These are phyloP conservation scores for Oryzias curvinotus DNA, from an alignment of 2,113 vertebrate genomes.

Conservation along the genomic window DNA sequence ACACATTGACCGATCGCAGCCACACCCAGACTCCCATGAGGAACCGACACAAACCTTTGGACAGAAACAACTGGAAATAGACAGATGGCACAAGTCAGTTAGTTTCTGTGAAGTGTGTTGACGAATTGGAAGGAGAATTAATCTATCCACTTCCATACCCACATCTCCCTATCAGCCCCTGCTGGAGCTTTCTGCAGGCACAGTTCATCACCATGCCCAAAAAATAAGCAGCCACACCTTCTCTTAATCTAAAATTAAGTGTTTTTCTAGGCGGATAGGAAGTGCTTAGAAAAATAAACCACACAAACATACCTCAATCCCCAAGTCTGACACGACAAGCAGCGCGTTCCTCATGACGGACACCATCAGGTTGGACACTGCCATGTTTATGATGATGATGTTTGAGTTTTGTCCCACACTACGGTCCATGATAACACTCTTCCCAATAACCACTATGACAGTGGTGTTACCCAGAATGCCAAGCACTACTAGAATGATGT, in stretches of 20 bases:
- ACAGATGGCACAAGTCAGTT: no score
- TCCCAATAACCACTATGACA: slow-evolving; percentile 71
- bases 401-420: slow-evolving; percentile 68
- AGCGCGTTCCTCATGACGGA: slow-evolving; percentile 72
- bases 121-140: no score
- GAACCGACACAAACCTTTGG: slow-evolving; percentile 71
- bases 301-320: slow-evolving; percentile 63
- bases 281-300: no score
- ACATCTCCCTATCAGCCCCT: no score
- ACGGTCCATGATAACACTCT: slow-evolving; percentile 54
- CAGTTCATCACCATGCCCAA: not conserved
- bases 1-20: slow-evolving; percentile 78
- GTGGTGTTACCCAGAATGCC: slow-evolving; percentile 73
- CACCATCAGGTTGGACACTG: slow-evolving; percentile 76
- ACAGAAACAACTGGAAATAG: slow-evolving; percentile 63
- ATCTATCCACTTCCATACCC: no score
- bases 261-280: no score
- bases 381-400: slow-evolving; percentile 80
- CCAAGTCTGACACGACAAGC: slow-evolving; percentile 72
- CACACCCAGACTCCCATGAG: slow-evolving; percentile 83
- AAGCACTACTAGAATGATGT: slow-evolving; percentile 70
- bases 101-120: no score
- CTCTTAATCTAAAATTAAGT: not conserved
- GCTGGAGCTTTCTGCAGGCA: no score
- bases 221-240: not conserved